phyloP scores from a whole-genome alignment of 2,113 vertebrate species.

The Psittacara wagleri region DNA sequence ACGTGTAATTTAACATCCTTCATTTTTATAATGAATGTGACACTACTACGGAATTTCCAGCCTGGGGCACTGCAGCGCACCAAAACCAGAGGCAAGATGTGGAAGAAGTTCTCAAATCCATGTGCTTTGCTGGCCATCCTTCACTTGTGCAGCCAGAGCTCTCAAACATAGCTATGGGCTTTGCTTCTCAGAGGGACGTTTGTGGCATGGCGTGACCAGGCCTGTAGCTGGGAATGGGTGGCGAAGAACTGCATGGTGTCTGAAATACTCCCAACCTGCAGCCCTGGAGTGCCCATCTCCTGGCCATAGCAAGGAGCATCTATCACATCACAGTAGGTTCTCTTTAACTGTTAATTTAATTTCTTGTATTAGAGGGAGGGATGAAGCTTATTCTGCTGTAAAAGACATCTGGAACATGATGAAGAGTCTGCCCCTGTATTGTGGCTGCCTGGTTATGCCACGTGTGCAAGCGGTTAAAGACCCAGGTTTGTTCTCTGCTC shows the following conservation, averaged over 20 bases:
- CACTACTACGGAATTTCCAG: constrained; percentile 2
- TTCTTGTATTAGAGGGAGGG: not conserved
- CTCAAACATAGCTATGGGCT: not conserved
- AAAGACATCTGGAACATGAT: not conserved
- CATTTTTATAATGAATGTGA: constrained; percentile 32
- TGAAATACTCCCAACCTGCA: not conserved
- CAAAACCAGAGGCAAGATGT: not conserved
- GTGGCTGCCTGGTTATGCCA: not conserved
- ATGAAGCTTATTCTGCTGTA: not conserved
- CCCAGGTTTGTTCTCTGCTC: not conserved
- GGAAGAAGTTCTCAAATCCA: not conserved
- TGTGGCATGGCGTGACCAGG: not conserved
- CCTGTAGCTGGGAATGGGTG: not conserved
- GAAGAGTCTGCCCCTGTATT: not conserved
- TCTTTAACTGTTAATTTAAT: not conserved
- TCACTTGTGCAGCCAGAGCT: not conserved
- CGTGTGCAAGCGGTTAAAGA: not conserved
- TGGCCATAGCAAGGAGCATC: not conserved
- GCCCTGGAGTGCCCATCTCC: not conserved
- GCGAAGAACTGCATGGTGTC: not conserved
- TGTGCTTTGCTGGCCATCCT: not conserved
- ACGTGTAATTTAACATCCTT: constrained; percentile 44
- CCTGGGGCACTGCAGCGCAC: not conserved
- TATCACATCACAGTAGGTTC: not conserved
- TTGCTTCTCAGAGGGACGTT: not conserved